Evolutionary conservation across 2,113 vertebrate genomes (phyloP).

Genomic region (Sphyrna mokarran): DNA sequence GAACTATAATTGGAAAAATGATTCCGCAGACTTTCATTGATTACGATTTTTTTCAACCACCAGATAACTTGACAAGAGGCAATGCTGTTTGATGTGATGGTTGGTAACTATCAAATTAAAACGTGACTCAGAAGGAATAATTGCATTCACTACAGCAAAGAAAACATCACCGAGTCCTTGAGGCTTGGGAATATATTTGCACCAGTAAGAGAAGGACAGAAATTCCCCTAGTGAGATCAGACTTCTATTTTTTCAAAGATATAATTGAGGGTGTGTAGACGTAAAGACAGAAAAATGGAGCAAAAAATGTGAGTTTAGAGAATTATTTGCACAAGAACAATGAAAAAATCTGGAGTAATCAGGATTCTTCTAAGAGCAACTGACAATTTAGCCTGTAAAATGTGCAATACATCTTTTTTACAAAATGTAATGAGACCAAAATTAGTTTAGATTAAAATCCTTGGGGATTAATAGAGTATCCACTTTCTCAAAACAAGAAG

Average conservation of each 20-base stretch:
- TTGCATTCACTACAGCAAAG: neutral
- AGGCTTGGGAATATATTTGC: neutral
- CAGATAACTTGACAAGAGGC: neutral
- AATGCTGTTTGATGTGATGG: neutral
- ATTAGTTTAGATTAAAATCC: neutral
- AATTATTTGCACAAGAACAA: neutral
- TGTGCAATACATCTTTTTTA: neutral
- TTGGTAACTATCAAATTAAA: neutral
- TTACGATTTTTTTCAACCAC: neutral
- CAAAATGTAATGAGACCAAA: neutral
- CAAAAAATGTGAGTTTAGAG: neutral
- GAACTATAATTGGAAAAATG: neutral
- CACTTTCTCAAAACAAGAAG: neutral
- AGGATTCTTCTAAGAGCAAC: neutral
- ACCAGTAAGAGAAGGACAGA: neutral
- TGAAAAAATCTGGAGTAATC: neutral
- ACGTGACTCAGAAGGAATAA: constrained; percentile 2
- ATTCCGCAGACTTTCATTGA: neutral
- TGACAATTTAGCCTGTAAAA: neutral
- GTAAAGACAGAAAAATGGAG: neutral
- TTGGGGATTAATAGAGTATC: neutral
- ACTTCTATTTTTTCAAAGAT: neutral
- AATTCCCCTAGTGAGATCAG: neutral
- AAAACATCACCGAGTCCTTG: neutral
- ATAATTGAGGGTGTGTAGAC: neutral